Percentiles rank a stretch among this genome's conserved stretches.
Conservation (phyloP, 2,113 vertebrate genomes). For the Sialia sialis region DNA sequence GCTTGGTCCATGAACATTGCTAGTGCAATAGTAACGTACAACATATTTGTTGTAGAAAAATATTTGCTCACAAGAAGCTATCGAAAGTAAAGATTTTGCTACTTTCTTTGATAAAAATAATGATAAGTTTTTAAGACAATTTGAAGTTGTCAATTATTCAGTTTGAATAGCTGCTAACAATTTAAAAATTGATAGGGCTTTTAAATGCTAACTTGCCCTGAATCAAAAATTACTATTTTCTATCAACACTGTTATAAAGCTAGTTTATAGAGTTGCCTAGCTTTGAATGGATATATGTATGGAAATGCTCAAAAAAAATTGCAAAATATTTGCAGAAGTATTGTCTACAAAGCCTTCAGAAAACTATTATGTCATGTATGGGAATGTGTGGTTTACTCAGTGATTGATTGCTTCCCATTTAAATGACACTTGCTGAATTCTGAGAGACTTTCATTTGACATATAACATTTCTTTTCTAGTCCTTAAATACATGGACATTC, state of each 20-base stretch:
- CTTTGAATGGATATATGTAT: not conserved
- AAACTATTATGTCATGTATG: not conserved
- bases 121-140: not conserved
- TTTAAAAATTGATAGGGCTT: not conserved
- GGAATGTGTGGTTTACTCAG: not conserved
- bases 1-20: not conserved
- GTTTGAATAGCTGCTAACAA: not conserved
- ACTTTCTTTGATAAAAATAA: not conserved
- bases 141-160: not conserved
- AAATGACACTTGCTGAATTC: not conserved
- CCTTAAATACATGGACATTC: conserved; percentile 28
- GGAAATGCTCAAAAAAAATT: not conserved
- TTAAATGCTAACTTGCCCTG: not conserved
- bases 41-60: not conserved
- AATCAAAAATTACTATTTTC: not conserved
- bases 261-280: not conserved
- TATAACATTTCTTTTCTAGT: conserved; percentile 11
- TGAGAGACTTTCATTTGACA: not conserved
- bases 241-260: not conserved
- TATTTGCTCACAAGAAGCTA: not conserved
- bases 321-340: not conserved
- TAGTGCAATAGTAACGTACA: not conserved
- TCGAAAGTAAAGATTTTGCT: not conserved
- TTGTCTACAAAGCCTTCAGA: not conserved
- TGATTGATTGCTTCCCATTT: conserved; percentile 3